Base-by-base conservation (phyloP, 1,140 invertebrate species). In the Triops cancriformis region DNA sequence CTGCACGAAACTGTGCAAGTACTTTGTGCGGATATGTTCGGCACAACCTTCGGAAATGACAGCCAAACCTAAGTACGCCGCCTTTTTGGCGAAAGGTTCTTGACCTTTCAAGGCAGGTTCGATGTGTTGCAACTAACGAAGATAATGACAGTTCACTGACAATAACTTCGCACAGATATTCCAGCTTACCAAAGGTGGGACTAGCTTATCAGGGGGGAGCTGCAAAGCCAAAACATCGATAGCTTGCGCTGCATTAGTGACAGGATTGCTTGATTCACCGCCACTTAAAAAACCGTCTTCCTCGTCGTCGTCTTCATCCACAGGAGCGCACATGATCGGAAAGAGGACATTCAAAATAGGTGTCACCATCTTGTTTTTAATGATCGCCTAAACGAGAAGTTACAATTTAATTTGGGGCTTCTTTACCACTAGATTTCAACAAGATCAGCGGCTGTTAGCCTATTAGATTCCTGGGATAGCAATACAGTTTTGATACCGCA, bases 1-100 rank as follows among this genome's bases (percentile, higher is more conserved):
- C 73, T 89, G 87, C 12, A 94, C 81, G 83, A 93, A 90, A 5
- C 87, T 84, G 80, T 91, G 85, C 12, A 94, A 83, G 82, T 91
- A 93, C 84, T 92, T 93, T 27, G 85, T 85, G 76, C 89, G 86
- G 14, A 95, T 90, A 74, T 90, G 88, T 80, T 94, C 92, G 0
- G 91, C 87, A 84, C 93, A 94, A 1, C 93, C 93, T 85, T 95
- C 93, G 10, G 91, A 90, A 73, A 93, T 84, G 72, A 93, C 89
- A 42, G 91, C 92, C 81, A 94, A 86, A 18, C 90, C 86, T 18
- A 93, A 83, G 83, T 90, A 94, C 2, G 90, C 89, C 14, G 91
- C 92, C 82, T 91, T 91, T 76, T 91, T 88, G 0, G 85, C 85
- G 75, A 89, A 87, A 9, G 88, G 83, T 80, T 92, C 86, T 1